Conservation (phyloP, 1,140 invertebrate species). For the Diorhabda carinulata region DNA sequence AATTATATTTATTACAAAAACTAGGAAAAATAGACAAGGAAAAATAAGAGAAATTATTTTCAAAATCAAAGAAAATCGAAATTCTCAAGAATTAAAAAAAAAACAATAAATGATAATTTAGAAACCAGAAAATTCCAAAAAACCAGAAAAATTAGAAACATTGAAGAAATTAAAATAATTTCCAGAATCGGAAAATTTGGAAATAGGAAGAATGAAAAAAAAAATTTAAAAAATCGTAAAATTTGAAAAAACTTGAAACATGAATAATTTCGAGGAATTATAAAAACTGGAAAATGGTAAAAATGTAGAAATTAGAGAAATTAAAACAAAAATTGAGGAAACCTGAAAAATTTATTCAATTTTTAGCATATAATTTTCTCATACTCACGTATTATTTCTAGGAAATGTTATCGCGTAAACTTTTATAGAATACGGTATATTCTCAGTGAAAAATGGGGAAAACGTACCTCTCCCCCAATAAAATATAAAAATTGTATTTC, state of each 20-base stretch:
- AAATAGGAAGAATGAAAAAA: background rate
- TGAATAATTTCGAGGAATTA: background rate
- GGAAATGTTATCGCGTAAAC: constrained; percentile 55
- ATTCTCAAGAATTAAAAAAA: no score
- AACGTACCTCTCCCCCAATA: constrained; percentile 37
- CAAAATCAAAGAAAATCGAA: no score
- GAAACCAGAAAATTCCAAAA: no score
- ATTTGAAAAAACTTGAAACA: background rate
- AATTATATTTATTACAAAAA: no score
- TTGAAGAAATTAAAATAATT: no score
- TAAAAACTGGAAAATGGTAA: background rate
- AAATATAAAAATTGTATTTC: constrained; percentile 43
- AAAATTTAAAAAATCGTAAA: background rate
- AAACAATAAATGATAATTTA: no score
- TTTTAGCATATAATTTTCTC: background rate
- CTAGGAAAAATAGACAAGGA: no score
- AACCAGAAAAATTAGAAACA: no score
- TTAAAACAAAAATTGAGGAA: background rate
- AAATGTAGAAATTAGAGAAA: background rate
- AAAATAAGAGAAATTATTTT: no score
- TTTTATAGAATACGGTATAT: constrained; percentile 42
- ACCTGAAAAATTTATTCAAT: background rate
- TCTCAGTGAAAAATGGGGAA: constrained; percentile 35
- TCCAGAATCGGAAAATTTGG: background rate
- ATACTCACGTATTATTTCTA: constrained; percentile 52